Percentiles rank a stretch among this genome's conserved stretches.
Conservation (phyloP, 2,888 invertebrate species). For the Masnerella sp. region DNA sequence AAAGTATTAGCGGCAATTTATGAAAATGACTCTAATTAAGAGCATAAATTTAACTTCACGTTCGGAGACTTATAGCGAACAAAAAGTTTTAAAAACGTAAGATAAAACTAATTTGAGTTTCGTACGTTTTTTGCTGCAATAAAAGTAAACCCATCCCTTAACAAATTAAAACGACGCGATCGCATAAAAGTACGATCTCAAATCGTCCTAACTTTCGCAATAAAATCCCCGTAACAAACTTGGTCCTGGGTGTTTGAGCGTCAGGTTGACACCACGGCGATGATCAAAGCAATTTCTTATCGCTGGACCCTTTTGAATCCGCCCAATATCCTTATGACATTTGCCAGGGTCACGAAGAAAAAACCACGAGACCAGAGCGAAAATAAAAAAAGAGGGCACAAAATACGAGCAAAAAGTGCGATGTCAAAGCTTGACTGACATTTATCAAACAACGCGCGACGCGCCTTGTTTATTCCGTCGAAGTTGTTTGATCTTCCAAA, state of each 20-base stretch:
- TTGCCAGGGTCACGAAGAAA: not conserved
- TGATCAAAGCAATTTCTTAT: slow-evolving; percentile 24
- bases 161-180: not conserved
- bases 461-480: slow-evolving; percentile 8
- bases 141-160: too few species aligned
- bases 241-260: too few species aligned
- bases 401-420: too few species aligned
- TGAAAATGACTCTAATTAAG: too few species aligned
- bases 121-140: too few species aligned
- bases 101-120: too few species aligned
- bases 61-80: too few species aligned
- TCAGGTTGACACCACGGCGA: not conserved
- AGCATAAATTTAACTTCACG: too few species aligned
- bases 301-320: slow-evolving; percentile 6
- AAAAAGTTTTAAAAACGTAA: too few species aligned
- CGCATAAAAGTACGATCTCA: not conserved
- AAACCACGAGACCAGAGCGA: slow-evolving; percentile 15
- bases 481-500: slow-evolving; percentile 37
- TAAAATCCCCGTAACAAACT: too few species aligned
- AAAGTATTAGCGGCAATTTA: too few species aligned
- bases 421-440: slow-evolving; percentile 20
- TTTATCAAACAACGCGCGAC: slow-evolving; percentile 21
- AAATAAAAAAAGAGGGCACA: not conserved
- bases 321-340: not conserved
- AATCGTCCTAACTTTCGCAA: slow-evolving; percentile 16